Percentiles rank a stretch among this genome's conserved stretches.
Evolutionary conservation across 2,888 invertebrate genomes (phyloP).

Genomic region (Pyrgus malvae): DNA sequence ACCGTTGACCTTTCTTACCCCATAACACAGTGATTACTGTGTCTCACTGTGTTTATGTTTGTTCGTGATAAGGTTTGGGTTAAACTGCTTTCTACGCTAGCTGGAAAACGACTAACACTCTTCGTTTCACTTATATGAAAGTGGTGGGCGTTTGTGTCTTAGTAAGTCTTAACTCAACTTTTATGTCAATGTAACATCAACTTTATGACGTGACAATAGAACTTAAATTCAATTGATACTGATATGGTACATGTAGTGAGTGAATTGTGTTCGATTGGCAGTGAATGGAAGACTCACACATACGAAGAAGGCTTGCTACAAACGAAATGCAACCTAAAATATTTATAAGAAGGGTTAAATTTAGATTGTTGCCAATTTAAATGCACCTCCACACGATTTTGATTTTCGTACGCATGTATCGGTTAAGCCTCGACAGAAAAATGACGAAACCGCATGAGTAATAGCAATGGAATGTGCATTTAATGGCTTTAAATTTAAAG

Average conservation of each 20-base stretch:
- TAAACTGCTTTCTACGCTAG: slow-evolving; percentile 35
- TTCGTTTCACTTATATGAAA: slow-evolving; percentile 47
- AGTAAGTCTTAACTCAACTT: not conserved
- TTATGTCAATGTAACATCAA: not conserved
- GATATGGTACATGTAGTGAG: slow-evolving; percentile 1
- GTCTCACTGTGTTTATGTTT: slow-evolving; percentile 9
- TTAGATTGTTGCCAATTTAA: not conserved
- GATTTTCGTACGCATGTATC: slow-evolving; percentile 33
- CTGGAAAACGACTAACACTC: slow-evolving; percentile 35
- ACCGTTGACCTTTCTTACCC: slow-evolving; percentile 6
- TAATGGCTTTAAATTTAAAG: slow-evolving; percentile 25
- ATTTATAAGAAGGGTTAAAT: not conserved
- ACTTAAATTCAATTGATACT: not conserved
- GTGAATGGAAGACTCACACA: slow-evolving; percentile 40
- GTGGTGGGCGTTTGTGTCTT: slow-evolving; percentile 28
- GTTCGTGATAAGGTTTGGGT: not conserved
- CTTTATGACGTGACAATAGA: slow-evolving; percentile 9
- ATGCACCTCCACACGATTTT: slow-evolving; percentile 31
- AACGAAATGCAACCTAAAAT: not conserved
- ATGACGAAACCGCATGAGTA: slow-evolving; percentile 30
- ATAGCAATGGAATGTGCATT: slow-evolving; percentile 30
- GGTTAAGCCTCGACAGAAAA: not conserved
- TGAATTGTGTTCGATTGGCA: not conserved
- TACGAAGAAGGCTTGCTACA: not conserved
- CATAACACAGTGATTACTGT: not conserved